phyloP scores from a whole-genome alignment of 2,113 vertebrate species.

The Pionites leucogaster region DNA sequence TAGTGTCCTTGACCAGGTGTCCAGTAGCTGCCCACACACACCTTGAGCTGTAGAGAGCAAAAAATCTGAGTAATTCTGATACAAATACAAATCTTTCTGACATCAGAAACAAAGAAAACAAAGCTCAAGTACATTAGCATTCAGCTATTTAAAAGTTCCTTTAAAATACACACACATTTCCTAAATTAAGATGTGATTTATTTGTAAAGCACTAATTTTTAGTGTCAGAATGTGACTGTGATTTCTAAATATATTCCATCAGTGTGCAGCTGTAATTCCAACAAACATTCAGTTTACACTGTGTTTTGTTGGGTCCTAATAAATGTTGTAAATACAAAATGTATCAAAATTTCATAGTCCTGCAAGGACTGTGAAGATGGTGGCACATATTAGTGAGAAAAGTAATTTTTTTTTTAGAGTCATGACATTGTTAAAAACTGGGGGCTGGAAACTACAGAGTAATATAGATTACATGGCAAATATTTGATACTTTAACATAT shows the following conservation, averaged over 20 bases:
- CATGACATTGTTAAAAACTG: neutral
- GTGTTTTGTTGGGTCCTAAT: constrained; percentile 2
- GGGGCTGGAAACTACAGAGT: neutral
- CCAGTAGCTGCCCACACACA: neutral
- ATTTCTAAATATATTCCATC: constrained; percentile 37
- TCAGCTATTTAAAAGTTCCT: constrained; percentile 3
- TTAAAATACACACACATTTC: constrained; percentile 14
- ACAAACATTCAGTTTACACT: constrained; percentile 17
- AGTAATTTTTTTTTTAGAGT: neutral
- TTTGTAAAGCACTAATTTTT: constrained; percentile 48
- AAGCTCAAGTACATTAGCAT: neutral
- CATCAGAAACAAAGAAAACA: neutral
- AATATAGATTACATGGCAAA: neutral
- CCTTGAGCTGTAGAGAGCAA: neutral
- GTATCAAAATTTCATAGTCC: constrained; percentile 20
- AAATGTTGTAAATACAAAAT: neutral
- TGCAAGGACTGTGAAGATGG: neutral
- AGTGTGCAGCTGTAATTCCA: constrained; percentile 35
- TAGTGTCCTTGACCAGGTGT: neutral
- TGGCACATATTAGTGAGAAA: neutral
- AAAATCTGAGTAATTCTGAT: neutral
- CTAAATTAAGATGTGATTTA: constrained; percentile 42
- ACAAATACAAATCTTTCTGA: neutral
- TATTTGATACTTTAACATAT: neutral
- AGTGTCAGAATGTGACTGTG: constrained; percentile 16